These are phyloP conservation scores for Typhlomys cinereus DNA, from an alignment of 2,113 vertebrate genomes.

Conservation along the genomic window DNA sequence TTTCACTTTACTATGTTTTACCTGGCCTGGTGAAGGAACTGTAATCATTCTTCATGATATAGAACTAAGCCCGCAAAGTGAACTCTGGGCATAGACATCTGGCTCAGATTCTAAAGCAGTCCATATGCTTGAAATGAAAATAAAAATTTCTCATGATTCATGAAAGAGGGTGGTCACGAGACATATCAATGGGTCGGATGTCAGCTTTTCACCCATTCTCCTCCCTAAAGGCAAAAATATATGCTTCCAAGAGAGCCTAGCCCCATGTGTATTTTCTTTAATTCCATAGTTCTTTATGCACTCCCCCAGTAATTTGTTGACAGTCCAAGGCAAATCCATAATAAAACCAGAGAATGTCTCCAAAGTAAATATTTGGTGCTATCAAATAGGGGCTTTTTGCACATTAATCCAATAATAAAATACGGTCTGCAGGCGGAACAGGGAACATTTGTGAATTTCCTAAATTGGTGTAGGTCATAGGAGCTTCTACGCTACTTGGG, in stretches of 20 bases:
- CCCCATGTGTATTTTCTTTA: constrained; percentile 63
- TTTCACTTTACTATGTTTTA: constrained; percentile 35
- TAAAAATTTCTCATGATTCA: constrained; percentile 79
- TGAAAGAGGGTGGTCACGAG: constrained; percentile 47
- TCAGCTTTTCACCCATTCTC: constrained; percentile 69
- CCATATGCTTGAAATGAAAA: constrained; percentile 63
- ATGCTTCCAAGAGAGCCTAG: constrained; percentile 52
- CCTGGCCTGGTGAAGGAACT: constrained; percentile 67
- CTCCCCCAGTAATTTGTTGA: constrained; percentile 73
- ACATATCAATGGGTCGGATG: constrained; percentile 68
- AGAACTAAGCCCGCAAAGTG: constrained; percentile 71
- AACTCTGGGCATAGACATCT: constrained; percentile 73
- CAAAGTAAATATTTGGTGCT: constrained; percentile 75
- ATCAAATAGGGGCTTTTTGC: constrained; percentile 69
- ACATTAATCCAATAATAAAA: constrained; percentile 80
- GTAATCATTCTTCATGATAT: constrained; percentile 75
- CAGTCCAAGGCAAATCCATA: constrained; percentile 70
- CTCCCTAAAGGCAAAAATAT: constrained; percentile 28
- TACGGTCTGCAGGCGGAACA: constrained; percentile 50
- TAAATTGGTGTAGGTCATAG: constrained; percentile 54
- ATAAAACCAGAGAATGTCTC: constrained; percentile 70
- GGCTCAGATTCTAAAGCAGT: constrained; percentile 61
- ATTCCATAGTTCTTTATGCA: constrained; percentile 59
- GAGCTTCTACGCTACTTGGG: constrained; percentile 51
- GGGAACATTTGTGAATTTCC: constrained; percentile 66